Evolutionary conservation across 2,113 vertebrate species (phyloP).

Genomic region (Marmota flaviventris): DNA sequence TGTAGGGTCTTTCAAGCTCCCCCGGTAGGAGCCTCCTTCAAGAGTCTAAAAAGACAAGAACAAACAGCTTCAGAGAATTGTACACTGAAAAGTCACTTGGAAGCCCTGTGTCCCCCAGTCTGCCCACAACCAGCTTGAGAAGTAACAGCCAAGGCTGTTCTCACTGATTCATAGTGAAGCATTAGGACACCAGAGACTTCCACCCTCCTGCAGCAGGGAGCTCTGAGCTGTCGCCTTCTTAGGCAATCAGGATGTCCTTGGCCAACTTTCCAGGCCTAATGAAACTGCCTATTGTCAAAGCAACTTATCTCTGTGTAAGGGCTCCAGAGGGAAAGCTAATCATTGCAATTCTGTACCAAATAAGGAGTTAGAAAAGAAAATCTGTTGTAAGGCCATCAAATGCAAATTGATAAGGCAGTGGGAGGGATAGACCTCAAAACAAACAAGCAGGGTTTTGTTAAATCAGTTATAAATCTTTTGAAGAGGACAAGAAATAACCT

Average conservation of each 20-base stretch:
- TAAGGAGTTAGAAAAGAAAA: slow-evolving; percentile 14
- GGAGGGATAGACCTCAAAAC: not conserved
- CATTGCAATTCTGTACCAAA: not conserved
- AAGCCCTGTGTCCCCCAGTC: not conserved
- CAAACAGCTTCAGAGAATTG: slow-evolving; percentile 53
- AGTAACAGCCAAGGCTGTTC: not conserved
- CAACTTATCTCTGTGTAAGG: slow-evolving; percentile 12
- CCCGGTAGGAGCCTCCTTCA: slow-evolving; percentile 94
- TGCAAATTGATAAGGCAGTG: not conserved
- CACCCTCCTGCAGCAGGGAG: not conserved
- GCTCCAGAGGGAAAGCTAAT: slow-evolving; percentile 22
- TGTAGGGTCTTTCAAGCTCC: slow-evolving; percentile 89
- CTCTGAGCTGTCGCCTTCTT: not conserved
- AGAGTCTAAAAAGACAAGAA: slow-evolving; percentile 90
- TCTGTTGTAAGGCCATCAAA: not conserved
- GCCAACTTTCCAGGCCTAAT: slow-evolving; percentile 42
- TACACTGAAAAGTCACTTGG: not conserved
- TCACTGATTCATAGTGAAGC: not conserved
- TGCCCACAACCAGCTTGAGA: not conserved
- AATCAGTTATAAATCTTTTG: not conserved
- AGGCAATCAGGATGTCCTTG: not conserved
- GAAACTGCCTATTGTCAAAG: slow-evolving; percentile 9
- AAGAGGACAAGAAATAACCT: not conserved
- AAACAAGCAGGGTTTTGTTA: not conserved
- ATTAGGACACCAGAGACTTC: not conserved